These are phyloP conservation scores for Rhinophrynus dorsalis DNA, from an alignment of 2,797 vertebrate species.

Conservation along the genomic window DNA sequence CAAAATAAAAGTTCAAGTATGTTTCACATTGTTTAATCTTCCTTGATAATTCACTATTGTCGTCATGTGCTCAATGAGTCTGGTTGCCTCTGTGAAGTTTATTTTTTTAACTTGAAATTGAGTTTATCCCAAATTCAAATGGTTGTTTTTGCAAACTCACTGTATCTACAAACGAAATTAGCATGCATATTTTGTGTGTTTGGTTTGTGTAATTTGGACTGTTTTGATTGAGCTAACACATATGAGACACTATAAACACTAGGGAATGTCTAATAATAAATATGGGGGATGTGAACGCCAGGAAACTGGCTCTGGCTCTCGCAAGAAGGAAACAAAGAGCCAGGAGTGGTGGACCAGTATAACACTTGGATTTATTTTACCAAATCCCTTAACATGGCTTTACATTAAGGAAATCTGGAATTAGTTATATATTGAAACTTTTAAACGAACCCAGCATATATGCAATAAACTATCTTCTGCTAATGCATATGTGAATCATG, in stretches of 20 bases:
- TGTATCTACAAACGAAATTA: conserved; percentile 49
- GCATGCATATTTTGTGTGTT: conserved; percentile 46
- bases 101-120: conserved; percentile 41
- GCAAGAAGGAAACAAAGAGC: not conserved
- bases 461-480: conserved; percentile 38
- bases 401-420: conserved; percentile 32
- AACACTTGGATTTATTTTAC: conserved; percentile 27
- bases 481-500: conserved; percentile 35
- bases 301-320: conserved; percentile 7
- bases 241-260: conserved; percentile 42
- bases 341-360: not conserved
- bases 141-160: conserved; percentile 50
- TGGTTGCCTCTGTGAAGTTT: conserved; percentile 20
- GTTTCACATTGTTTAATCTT: not conserved
- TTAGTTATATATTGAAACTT: conserved; percentile 31
- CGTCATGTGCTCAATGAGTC: conserved; percentile 26
- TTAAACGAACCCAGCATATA: conserved; percentile 25
- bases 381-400: conserved; percentile 26
- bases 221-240: conserved; percentile 49
- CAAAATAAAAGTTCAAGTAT: not conserved
- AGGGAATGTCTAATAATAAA: conserved; percentile 47
- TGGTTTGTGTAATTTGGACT: conserved; percentile 48
- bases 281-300: conserved; percentile 24
- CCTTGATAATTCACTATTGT: conserved; percentile 9
- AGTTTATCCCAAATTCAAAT: conserved; percentile 48